Percentiles rank a stretch among this genome's conserved stretches.
These are phyloP conservation scores for Drosophila equinoxialis DNA, from an alignment of 1,140 invertebrate species.

Conservation along the genomic window DNA sequence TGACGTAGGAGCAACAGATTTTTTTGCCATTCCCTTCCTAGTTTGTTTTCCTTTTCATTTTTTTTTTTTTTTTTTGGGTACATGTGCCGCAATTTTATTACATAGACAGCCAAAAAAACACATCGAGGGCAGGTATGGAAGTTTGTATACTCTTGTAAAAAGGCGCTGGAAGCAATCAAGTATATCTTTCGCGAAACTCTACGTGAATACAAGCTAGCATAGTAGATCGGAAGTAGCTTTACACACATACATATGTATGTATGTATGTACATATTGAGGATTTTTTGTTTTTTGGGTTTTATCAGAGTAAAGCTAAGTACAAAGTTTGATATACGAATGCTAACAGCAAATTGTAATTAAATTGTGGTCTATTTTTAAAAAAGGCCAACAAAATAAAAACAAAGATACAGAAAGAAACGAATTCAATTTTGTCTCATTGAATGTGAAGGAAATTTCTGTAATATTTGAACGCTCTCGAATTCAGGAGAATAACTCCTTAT, in stretches of 20 bases:
- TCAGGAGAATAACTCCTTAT: not conserved
- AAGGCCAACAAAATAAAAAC: not conserved
- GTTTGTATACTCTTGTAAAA: not conserved
- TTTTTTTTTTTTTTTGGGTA: conserved; percentile 11
- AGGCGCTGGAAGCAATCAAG: too few species aligned
- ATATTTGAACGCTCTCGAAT: not conserved
- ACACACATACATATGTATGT: not conserved
- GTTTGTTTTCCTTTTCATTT: not conserved
- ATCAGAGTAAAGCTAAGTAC: conserved; percentile 44
- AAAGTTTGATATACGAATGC: conserved; percentile 23
- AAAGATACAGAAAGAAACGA: conserved; percentile 1
- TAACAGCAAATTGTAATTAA: conserved; percentile 44
- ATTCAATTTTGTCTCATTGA: not conserved
- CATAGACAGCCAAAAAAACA: conserved; percentile 27
- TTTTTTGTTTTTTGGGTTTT: conserved; percentile 44
- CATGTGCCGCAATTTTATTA: conserved; percentile 70
- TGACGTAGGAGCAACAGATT: conserved; percentile 80
- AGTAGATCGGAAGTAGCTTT: too few species aligned
- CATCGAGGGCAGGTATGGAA: not conserved
- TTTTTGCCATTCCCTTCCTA: conserved; percentile 18
- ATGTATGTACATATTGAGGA: conserved; percentile 24
- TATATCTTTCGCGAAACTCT: too few species aligned
- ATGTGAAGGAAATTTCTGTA: not conserved
- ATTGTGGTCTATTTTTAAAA: conserved; percentile 38
- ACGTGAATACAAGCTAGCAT: too few species aligned